Evolutionary conservation across 2,797 vertebrate genomes (phyloP).

Genomic region (Rhabdophis nuchalis): DNA sequence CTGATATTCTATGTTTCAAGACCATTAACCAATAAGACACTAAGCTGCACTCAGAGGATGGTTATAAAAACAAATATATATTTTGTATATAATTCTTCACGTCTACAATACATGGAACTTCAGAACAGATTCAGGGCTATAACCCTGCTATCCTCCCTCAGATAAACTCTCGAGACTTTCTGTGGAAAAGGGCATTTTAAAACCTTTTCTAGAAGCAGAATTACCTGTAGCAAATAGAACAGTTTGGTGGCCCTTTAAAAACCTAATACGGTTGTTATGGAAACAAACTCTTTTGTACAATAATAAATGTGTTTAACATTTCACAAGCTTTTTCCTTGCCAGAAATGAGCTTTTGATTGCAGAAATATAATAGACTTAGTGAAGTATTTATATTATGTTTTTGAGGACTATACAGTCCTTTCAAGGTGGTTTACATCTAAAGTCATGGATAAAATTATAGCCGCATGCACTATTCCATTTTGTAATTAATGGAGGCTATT

Average conservation of each 20-base stretch:
- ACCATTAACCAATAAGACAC: conserved; percentile 7
- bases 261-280: not conserved
- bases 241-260: not conserved
- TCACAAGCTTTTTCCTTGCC: not conserved
- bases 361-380: not conserved
- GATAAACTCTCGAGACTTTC: not conserved
- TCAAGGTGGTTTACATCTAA: not conserved
- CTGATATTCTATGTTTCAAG: not conserved
- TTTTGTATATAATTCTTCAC: not conserved
- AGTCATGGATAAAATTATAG: not conserved
- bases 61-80: conserved; percentile 36
- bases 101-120: conserved; percentile 28
- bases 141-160: not conserved
- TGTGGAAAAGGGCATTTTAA: not conserved
- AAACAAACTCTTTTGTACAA: not conserved
- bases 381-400: not conserved
- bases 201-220: not conserved
- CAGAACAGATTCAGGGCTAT: conserved; percentile 8
- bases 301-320: not conserved
- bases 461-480: not conserved
- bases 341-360: not conserved
- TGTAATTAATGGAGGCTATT: not conserved
- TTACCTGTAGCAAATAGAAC: not conserved
- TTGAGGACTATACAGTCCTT: not conserved
- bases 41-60: not conserved